Percentiles rank a stretch among this genome's conserved stretches.
phyloP scores from a whole-genome alignment of 37 sponge, comb jelly and placozoan genomes.

The Hormiphora californensis region DNA sequence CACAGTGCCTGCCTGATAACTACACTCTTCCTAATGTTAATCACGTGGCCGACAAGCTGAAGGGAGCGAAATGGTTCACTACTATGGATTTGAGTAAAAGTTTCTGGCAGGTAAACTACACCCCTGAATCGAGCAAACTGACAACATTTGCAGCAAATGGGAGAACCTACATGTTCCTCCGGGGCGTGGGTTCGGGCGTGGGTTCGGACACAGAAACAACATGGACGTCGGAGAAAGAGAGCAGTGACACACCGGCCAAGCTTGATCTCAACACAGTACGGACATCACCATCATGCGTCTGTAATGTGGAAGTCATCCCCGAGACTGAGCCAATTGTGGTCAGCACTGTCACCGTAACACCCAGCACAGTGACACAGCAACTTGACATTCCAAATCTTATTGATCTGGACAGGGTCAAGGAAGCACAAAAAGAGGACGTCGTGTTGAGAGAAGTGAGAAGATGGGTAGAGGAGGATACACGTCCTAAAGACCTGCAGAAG shows the following conservation, averaged over 20 bases:
- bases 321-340: too few relatives aligned
- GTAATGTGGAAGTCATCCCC: too few relatives aligned
- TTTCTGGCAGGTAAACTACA: not conserved
- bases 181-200: too few relatives aligned
- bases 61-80: conserved; percentile 22
- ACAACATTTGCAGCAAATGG: conserved; percentile 5
- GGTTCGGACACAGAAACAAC: too few relatives aligned
- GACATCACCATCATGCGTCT: too few relatives aligned
- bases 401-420: not conserved
- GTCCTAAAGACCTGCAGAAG: not conserved
- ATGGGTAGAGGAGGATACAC: not conserved
- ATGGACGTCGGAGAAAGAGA: too few relatives aligned
- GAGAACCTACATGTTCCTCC: not conserved
- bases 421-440: not conserved
- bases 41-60: not conserved
- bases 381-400: not conserved
- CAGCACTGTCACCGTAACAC: not conserved
- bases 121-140: not conserved
- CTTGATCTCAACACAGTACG: not conserved
- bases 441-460: conserved; percentile 22
- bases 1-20: conserved; percentile 22
- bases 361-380: not conserved
- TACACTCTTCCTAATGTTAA: not conserved
- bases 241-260: not conserved
- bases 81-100: conserved; percentile 29